phyloP scores from a whole-genome alignment of 1,140 invertebrate genomes.

The Nomia melanderi region DNA sequence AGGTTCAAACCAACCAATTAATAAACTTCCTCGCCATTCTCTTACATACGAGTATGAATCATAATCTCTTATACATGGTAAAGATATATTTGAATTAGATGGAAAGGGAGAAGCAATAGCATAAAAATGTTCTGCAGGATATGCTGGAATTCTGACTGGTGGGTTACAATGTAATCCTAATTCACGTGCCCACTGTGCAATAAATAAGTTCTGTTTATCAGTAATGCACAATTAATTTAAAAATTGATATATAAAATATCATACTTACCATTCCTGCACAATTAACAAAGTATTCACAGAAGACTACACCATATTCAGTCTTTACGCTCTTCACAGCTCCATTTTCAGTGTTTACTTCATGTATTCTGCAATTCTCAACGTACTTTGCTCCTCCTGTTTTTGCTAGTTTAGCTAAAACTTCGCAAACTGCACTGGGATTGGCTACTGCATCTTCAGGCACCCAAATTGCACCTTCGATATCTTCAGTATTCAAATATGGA shows the following conservation, averaged over 20 bases:
- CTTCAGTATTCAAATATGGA: slow-evolving; percentile 85
- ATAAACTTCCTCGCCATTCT: slow-evolving; percentile 81
- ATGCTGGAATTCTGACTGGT: slow-evolving; percentile 86
- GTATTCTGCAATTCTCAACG: slow-evolving; percentile 83
- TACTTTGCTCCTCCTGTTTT: slow-evolving; percentile 83
- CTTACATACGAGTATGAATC: slow-evolving; percentile 86
- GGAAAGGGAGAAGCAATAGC: slow-evolving; percentile 83
- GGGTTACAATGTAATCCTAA: slow-evolving; percentile 84
- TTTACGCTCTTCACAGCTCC: slow-evolving; percentile 82
- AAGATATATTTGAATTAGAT: slow-evolving; percentile 60
- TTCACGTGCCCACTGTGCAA: slow-evolving; percentile 84
- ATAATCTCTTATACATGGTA: slow-evolving; percentile 86
- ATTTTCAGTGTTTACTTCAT: slow-evolving; percentile 83
- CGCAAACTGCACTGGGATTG: slow-evolving; percentile 84
- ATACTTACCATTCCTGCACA: slow-evolving; percentile 86
- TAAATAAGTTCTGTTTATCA: not conserved
- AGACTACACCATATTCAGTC: slow-evolving; percentile 83
- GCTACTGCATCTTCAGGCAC: slow-evolving; percentile 88
- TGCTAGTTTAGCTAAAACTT: slow-evolving; percentile 83
- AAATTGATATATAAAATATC: not conserved
- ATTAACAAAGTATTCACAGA: slow-evolving; percentile 89
- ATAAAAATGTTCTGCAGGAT: slow-evolving; percentile 88
- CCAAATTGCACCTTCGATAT: slow-evolving; percentile 88
- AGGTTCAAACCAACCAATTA: slow-evolving; percentile 87
- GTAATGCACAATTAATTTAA: slow-evolving; percentile 13